A percentile compares a stretch with the other conserved stretches of the same genome.
Evolutionary conservation across 2,797 vertebrate species (phyloP).

Genomic region (Brachyalestes nurse): DNA sequence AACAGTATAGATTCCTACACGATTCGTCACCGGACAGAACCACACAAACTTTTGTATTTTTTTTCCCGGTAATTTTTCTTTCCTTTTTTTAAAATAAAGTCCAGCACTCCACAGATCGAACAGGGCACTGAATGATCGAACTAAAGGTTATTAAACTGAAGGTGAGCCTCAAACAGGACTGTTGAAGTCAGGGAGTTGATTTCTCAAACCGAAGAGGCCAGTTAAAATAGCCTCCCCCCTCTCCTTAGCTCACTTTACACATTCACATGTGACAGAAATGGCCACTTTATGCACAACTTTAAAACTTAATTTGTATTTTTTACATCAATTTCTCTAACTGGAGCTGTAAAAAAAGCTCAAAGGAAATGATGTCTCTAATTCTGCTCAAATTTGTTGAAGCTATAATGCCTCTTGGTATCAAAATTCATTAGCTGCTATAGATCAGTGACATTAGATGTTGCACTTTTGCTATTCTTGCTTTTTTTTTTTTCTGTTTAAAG

Average conservation of each 20-base stretch:
- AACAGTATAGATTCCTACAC: slow-evolving; percentile 16
- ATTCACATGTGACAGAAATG: no score
- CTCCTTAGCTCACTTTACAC: not conserved
- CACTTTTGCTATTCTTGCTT: no score
- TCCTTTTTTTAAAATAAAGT: slow-evolving; percentile 5
- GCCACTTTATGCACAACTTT: not conserved
- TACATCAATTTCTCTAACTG: not conserved
- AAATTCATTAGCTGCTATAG: not conserved
- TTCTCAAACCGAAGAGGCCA: not conserved
- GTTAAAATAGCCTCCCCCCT: not conserved
- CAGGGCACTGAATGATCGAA: slow-evolving; percentile 4
- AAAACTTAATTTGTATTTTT: not conserved
- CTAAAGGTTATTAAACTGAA: slow-evolving; percentile 14
- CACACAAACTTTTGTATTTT: not conserved
- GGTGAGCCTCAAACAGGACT: slow-evolving; percentile 10
- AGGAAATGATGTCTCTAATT: slow-evolving; percentile 3
- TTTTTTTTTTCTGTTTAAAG: not conserved
- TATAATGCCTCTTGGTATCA: slow-evolving; percentile 8
- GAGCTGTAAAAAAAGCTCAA: not conserved
- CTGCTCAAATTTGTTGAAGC: not conserved
- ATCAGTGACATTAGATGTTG: no score
- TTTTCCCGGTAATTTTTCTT: not conserved
- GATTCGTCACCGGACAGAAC: slow-evolving; percentile 12
- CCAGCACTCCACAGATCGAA: slow-evolving; percentile 6
- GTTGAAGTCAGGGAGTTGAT: not conserved